Evolutionary conservation across 2,113 vertebrate species (phyloP).

Genomic region (Tricholaema leucomelas): DNA sequence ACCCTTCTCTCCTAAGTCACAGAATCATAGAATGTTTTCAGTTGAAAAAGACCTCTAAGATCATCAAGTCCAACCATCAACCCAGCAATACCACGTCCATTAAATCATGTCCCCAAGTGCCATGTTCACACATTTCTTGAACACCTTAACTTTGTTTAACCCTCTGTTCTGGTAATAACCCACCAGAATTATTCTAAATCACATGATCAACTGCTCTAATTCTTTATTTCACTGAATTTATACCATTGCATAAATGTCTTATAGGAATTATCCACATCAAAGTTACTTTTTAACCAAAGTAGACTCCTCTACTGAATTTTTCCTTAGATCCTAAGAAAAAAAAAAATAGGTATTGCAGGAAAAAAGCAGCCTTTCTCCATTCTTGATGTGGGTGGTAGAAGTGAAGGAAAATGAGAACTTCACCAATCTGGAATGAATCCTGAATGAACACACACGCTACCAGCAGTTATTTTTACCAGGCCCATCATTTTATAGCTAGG

Average conservation of each 20-base stretch:
- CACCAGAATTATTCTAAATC: neutral
- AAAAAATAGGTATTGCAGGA: neutral
- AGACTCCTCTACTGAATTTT: neutral
- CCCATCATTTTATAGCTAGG: accelerated
- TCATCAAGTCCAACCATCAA: too few species aligned
- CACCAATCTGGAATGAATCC: neutral
- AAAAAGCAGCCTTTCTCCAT: neutral
- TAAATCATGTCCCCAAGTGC: too few species aligned
- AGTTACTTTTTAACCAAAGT: neutral
- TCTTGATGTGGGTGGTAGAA: neutral
- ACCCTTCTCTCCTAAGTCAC: neutral
- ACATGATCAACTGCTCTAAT: neutral
- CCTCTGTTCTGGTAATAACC: neutral
- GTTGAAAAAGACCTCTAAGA: too few species aligned
- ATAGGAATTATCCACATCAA: neutral
- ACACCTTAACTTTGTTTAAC: neutral
- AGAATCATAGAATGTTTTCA: too few species aligned
- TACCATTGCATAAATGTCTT: neutral
- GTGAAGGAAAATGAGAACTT: neutral
- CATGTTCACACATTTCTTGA: too few species aligned
- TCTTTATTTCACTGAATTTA: neutral
- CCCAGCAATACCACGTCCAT: too few species aligned
- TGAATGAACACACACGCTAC: neutral
- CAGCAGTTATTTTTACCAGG: constrained; percentile 16
- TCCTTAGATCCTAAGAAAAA: neutral